These are phyloP conservation scores for Oligia latruncula DNA, from an alignment of 2,888 invertebrate genomes.

Conservation along the genomic window DNA sequence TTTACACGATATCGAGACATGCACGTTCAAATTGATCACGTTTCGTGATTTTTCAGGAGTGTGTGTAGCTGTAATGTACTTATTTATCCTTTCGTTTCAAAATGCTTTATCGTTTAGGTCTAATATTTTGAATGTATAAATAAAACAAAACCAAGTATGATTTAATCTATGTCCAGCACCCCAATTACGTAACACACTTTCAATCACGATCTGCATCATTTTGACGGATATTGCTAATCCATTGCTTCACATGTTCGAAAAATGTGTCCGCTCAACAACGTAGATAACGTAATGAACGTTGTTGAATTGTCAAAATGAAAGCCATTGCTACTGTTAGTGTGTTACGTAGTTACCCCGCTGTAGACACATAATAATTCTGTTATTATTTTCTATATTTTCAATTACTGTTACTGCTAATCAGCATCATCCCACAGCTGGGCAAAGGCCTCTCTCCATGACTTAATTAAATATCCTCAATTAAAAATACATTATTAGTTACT, in stretches of 20 bases:
- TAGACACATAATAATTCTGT: not conserved
- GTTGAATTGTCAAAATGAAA: not conserved
- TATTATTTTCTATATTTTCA: constrained; percentile 9
- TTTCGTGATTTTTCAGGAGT: not conserved
- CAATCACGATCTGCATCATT: too few species aligned
- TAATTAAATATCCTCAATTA: constrained; percentile 27
- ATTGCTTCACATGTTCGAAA: not conserved
- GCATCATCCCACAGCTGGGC: too few species aligned
- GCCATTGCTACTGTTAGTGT: not conserved
- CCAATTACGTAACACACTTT: too few species aligned
- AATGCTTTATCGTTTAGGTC: not conserved
- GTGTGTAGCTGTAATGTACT: not conserved
- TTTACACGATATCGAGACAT: constrained; percentile 13
- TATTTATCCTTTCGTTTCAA: not conserved
- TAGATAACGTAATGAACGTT: not conserved
- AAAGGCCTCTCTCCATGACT: too few species aligned
- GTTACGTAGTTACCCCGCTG: not conserved
- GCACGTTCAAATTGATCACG: constrained; percentile 7
- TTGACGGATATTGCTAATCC: not conserved
- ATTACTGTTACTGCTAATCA: not conserved
- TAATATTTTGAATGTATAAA: not conserved
- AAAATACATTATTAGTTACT: not conserved
- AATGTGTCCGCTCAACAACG: not conserved
- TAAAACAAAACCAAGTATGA: too few species aligned
- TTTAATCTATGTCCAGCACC: not conserved